Evolutionary conservation across 2,113 vertebrate species (phyloP).

Genomic region (Cnemophilus loriae): DNA sequence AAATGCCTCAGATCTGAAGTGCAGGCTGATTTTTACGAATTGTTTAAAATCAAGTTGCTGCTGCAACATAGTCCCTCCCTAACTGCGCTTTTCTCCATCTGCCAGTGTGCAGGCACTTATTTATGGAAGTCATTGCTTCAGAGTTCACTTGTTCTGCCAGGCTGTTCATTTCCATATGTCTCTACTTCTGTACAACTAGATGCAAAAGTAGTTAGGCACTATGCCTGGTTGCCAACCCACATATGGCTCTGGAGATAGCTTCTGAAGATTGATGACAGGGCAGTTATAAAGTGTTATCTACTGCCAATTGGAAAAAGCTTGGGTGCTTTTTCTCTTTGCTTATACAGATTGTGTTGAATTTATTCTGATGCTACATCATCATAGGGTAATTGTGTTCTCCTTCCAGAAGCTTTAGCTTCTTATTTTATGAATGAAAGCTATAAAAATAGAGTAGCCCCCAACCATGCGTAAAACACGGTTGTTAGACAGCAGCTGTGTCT

Average conservation of each 20-base stretch:
- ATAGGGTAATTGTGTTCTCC: not conserved
- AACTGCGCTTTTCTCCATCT: slow-evolving; percentile 19
- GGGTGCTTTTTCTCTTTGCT: not conserved
- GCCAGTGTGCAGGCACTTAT: not conserved
- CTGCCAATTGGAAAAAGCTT: not conserved
- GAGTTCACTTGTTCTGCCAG: slow-evolving; percentile 38
- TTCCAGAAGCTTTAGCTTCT: slow-evolving; percentile 19
- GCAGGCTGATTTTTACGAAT: not conserved
- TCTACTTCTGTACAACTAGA: slow-evolving; percentile 7
- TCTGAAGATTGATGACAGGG: not conserved
- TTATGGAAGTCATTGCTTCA: slow-evolving; percentile 6
- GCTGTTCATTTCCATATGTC: slow-evolving; percentile 52
- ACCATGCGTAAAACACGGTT: not conserved
- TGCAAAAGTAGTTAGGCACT: not conserved
- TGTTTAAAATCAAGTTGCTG: not conserved
- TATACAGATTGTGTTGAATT: not conserved
- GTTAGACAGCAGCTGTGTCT: slow-evolving; percentile 4
- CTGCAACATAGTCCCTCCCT: not conserved
- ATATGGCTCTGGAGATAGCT: not conserved
- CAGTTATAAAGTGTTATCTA: not conserved
- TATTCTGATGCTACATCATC: slow-evolving; percentile 8
- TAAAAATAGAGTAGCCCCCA: slow-evolving; percentile 24
- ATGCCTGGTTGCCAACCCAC: not conserved
- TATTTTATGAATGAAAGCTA: not conserved
- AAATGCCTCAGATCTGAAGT: not conserved